A percentile compares a stretch with the other conserved stretches of the same genome.
Conservation (phyloP, 2,113 vertebrate genomes). For the Bombycilla garrulus region DNA sequence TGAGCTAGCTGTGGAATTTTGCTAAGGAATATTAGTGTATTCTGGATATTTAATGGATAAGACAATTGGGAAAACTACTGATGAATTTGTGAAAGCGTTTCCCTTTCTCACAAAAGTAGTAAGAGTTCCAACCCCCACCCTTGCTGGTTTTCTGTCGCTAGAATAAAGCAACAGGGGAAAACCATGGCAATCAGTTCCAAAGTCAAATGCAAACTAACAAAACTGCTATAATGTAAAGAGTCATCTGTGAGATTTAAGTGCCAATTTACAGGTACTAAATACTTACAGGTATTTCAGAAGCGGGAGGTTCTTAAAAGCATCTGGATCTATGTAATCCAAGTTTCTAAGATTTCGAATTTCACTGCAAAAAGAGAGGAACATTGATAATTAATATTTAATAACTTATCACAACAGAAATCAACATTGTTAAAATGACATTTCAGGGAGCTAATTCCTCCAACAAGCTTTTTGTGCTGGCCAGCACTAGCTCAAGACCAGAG, state of each 20-base stretch:
- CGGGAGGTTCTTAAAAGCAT: conserved; percentile 88
- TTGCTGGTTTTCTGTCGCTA: neutral
- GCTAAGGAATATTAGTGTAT: neutral
- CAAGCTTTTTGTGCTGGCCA: neutral
- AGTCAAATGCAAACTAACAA: neutral
- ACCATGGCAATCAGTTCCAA: neutral
- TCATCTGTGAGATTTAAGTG: neutral
- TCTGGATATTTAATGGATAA: neutral
- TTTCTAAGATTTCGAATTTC: conserved; percentile 91
- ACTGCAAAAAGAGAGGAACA: conserved; percentile 71
- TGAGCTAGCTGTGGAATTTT: neutral
- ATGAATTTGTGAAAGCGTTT: neutral
- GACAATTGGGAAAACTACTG: neutral
- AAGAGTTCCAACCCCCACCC: neutral
- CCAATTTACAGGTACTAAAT: conserved; percentile 45
- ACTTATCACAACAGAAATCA: neutral
- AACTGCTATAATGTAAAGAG: neutral
- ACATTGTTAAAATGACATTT: neutral
- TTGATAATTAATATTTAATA: neutral
- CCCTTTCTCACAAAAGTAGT: neutral
- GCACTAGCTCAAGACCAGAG: neutral
- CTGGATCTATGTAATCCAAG: conserved; percentile 81
- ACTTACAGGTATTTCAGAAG: conserved; percentile 93
- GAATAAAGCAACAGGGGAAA: neutral
- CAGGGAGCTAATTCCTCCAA: neutral